Evolutionary conservation across 2,888 invertebrate species (phyloP).

Genomic region (Spatulosminthurus flaviceps): DNA sequence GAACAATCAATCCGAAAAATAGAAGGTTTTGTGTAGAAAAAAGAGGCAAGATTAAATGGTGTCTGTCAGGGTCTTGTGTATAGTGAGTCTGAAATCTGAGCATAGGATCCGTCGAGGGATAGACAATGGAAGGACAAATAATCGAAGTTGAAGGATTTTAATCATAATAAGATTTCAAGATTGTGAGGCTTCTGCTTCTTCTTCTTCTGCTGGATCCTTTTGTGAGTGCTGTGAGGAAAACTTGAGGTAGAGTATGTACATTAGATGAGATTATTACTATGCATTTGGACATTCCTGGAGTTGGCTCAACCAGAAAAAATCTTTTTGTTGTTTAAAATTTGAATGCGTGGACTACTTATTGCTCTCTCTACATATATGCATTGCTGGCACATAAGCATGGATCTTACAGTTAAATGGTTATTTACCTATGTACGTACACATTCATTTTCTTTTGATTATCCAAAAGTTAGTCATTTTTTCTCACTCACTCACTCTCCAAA

Average conservation of each 20-base stretch:
- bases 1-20: background rate
- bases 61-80: too few species aligned
- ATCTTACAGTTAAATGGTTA: too few species aligned
- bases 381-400: too few species aligned
- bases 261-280: background rate
- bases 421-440: too few species aligned
- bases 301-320: conserved; percentile 5
- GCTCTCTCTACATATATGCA: background rate
- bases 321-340: conserved; percentile 6
- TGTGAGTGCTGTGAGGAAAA: background rate
- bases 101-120: too few species aligned
- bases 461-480: background rate
- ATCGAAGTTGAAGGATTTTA: conserved; percentile 5
- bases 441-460: background rate
- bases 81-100: background rate
- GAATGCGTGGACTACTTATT: conserved; percentile 7
- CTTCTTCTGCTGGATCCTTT: too few species aligned
- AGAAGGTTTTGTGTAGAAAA: too few species aligned
- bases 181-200: background rate
- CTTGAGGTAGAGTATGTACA: conserved; percentile 14
- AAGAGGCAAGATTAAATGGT: too few species aligned
- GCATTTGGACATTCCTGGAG: background rate
- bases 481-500: conserved; percentile 9
- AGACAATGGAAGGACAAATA: background rate
- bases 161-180: conserved; percentile 13